These are phyloP conservation scores for Mandrillus leucophaeus DNA, from an alignment of 2,113 vertebrate genomes.

Conservation along the genomic window DNA sequence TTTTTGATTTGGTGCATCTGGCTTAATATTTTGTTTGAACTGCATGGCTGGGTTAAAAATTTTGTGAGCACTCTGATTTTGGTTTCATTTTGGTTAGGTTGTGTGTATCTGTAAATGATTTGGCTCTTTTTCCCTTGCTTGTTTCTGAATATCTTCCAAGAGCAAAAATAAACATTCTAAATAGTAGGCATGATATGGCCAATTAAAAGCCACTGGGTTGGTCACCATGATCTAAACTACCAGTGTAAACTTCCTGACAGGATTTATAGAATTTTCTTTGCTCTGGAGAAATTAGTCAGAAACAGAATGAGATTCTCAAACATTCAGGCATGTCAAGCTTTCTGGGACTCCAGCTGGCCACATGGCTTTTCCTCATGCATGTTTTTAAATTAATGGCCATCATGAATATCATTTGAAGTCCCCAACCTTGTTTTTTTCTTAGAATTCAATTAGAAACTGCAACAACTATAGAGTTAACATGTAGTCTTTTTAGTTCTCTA, in stretches of 20 bases:
- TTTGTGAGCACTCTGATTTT: background rate
- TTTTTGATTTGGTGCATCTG: background rate
- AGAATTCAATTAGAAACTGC: background rate
- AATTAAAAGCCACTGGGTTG: background rate
- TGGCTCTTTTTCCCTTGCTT: background rate
- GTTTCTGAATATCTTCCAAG: background rate
- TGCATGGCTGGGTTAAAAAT: background rate
- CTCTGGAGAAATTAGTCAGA: background rate
- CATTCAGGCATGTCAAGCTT: background rate
- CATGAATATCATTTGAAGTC: background rate
- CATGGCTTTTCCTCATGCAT: background rate
- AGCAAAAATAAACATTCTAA: background rate
- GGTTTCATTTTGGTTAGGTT: background rate
- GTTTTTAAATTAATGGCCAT: background rate
- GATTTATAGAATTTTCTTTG: background rate
- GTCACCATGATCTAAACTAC: background rate
- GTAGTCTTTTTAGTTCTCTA: background rate
- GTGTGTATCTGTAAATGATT: background rate
- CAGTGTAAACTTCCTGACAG: background rate
- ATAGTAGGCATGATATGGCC: background rate
- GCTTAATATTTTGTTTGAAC: background rate
- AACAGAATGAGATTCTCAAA: background rate
- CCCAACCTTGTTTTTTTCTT: background rate
- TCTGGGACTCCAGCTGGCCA: background rate
- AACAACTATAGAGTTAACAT: background rate